A percentile compares a stretch with the other conserved stretches of the same genome.
Evolutionary conservation across 2,113 vertebrate species (phyloP).

Genomic region (Cyprinodon tularosa): DNA sequence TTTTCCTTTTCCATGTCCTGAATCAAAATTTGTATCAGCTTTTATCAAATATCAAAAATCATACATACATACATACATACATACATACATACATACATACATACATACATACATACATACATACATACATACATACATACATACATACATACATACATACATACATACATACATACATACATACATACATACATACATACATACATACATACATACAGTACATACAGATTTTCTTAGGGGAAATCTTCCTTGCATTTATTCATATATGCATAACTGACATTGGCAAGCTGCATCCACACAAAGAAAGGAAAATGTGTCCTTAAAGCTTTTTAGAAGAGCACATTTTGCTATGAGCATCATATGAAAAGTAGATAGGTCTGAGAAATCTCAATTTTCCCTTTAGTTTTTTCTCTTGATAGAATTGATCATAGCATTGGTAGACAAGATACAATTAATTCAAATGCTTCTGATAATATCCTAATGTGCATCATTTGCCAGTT

Average conservation of each 20-base stretch:
- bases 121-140: too few relatives aligned
- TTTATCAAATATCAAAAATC: not conserved
- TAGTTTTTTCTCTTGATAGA: not conserved
- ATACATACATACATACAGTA: not conserved
- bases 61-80: not conserved
- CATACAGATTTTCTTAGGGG: not conserved
- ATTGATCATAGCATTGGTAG: not conserved
- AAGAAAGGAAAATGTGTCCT: not conserved
- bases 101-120: too few relatives aligned
- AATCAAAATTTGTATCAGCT: not conserved
- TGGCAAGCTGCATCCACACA: not conserved
- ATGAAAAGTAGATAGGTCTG: too few relatives aligned
- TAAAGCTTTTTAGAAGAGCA: not conserved
- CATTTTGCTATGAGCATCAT: not conserved
- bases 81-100: too few relatives aligned
- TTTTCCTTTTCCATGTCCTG: not conserved
- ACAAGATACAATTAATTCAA: not conserved
- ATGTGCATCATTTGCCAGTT: too few relatives aligned
- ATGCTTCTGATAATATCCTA: too few relatives aligned
- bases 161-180: too few relatives aligned
- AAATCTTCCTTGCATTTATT: too few relatives aligned
- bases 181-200: too few relatives aligned
- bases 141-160: too few relatives aligned
- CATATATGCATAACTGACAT: not conserved
- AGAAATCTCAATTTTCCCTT: not conserved